phyloP scores from a whole-genome alignment of 2,888 invertebrate genomes.

The Phengaris alcon region DNA sequence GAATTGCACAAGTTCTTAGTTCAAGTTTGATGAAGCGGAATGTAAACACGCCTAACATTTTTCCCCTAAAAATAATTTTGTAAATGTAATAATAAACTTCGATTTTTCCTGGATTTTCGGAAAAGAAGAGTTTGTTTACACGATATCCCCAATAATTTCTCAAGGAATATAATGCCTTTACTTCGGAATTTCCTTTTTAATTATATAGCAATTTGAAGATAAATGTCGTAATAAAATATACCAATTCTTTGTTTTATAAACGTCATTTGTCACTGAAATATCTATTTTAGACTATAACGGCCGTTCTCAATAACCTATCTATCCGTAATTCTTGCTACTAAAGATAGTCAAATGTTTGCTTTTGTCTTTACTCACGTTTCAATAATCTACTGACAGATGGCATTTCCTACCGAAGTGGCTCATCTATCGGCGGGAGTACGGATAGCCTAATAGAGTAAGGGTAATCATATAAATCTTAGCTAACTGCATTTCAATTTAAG shows the following conservation, averaged over 20 bases:
- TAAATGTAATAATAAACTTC: slow-evolving; percentile 11
- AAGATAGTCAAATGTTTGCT: too few relatives aligned
- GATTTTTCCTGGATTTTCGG: background rate
- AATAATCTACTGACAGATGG: too few relatives aligned
- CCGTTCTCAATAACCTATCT: too few relatives aligned
- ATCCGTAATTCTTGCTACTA: too few relatives aligned
- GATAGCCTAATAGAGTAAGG: too few relatives aligned
- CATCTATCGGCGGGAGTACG: too few relatives aligned
- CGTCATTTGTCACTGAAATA: background rate
- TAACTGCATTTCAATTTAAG: too few relatives aligned
- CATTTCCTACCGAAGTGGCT: too few relatives aligned
- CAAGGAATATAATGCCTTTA: background rate
- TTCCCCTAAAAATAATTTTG: background rate
- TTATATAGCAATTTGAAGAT: background rate
- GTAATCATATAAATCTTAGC: too few relatives aligned
- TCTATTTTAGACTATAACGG: too few relatives aligned
- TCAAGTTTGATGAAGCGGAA: background rate
- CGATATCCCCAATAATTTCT: background rate
- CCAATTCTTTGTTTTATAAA: background rate
- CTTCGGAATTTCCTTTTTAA: background rate
- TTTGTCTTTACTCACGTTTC: too few relatives aligned
- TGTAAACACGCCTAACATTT: background rate
- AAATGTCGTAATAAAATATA: background rate
- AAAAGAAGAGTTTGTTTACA: background rate
- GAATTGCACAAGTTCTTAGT: background rate